Evolutionary conservation across 2,113 vertebrate genomes (phyloP), one percentile per base, ranked within the genome.

Genomic region (Ploceus nigricollis): DNA sequence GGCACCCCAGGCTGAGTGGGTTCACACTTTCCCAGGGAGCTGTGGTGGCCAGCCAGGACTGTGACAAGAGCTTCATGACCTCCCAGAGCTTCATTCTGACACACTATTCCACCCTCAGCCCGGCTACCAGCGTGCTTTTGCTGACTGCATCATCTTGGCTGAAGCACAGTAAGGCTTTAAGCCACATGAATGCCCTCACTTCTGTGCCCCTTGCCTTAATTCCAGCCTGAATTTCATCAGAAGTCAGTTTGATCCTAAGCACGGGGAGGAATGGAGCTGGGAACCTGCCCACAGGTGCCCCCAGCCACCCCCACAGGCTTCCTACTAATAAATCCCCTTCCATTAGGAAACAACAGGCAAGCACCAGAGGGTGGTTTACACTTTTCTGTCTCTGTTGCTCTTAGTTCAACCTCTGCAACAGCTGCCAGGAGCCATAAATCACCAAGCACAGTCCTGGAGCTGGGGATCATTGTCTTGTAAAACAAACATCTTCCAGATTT

Each of bases 401-500:
- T 83, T 20, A 65, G 69, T 68, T 94, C 96, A 96, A 94, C 86
- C 82, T 68, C 90, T 87, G 88, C 82, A 95, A 53, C 69, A 75
- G 85, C 89, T 91, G 95, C 93, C 85, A 50, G 87, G 37, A 23
- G 7, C 82, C 89, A 80, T 97, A 93, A 97, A 97, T 98, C 97
- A 97, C 47, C 3, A 5, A 91, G 85, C 92, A 81, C 64, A 89
- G 48, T 78, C 88, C 76, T 91, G 90, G 92, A 92, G 78, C 80
- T 94, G 68, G 69, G 70, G 63, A 86, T 95, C 84, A 65, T 84
- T 90, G 84, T 86, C 92, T 86, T 58, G 82, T 96, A 97, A 97
- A 97, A 96, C 73, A 75, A 96, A 96, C 91, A 75, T 64, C 96
- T 87, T 94, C 73, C 96, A 94, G 95, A 92, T 97, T 95, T 83